Base-by-base conservation (phyloP, 1,140 invertebrate genomes). In the Elymnias hypermnestra region DNA sequence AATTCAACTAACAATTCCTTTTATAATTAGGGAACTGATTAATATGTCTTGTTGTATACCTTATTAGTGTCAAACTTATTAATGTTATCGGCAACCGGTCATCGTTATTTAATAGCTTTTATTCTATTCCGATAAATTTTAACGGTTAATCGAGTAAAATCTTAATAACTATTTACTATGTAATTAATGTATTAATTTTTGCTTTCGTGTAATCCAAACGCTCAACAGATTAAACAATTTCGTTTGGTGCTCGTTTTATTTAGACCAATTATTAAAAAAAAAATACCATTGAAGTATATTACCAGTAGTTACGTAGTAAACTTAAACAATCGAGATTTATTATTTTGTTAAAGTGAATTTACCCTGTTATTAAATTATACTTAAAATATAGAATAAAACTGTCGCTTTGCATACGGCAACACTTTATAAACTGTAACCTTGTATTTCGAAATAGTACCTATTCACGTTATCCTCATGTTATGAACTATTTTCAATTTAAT, bases 321-420 rank as follows among this genome's bases (percentile, higher is more conserved):
- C 29, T 53, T 60, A 19, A 53, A 46, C 44, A n/a, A 53, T 41
- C 59, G 54, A 63, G 29, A 63, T 50, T 60, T 58, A 53, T 70
- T 73, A 71, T 71, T 76, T 75, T 75, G 59, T 61, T 61, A 76
- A 67, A 53, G 53, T 59, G 59, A 63, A 76, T 79, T 79, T 76
- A 74, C 63, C 31, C 62, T 45, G 46, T 60, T 75, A 62, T 71
- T 73, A 63, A 18, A 41, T 28, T 26, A 36, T 36, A 36, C 17
- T n/a, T 36, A 19, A 21, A 19, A 19, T 19, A 5, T 21, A 15
- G 7, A 12, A 9, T 36, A 3, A 36, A 8, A 19, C 14, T n/a
- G 18, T 36, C 18, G 33, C 33, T 36, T 36, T 36, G 17, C 17
- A 21, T 36, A 14, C 12, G 33, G 13, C 17, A 36, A 19, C 33